These are phyloP conservation scores for Entomobrya proxima DNA, from an alignment of 2,888 invertebrate species.

Conservation along the genomic window DNA sequence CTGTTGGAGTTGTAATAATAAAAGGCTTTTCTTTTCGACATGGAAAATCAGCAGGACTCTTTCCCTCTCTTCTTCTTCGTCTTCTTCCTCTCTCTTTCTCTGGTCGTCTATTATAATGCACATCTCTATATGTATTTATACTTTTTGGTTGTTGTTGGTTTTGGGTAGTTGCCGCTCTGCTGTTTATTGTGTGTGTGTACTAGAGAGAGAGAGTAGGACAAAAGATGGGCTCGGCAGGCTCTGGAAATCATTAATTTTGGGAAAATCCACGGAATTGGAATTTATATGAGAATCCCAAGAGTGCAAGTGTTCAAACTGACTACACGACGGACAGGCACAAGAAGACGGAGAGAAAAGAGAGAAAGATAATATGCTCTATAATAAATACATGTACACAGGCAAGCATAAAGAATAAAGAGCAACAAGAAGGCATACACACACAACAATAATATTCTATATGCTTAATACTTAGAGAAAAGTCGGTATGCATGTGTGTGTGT, in stretches of 20 bases:
- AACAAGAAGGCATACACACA: background rate
- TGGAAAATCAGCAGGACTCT: slow-evolving; percentile 66
- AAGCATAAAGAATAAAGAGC: background rate
- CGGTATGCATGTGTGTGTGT: background rate
- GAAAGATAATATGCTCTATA: background rate
- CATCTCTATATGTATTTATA: too few species aligned
- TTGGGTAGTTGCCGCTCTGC: too few species aligned
- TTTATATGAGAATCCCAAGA: slow-evolving; percentile 67
- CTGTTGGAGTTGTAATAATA: slow-evolving; percentile 61
- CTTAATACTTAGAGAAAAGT: background rate
- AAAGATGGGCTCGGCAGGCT: slow-evolving; percentile 51
- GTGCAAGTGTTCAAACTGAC: slow-evolving; percentile 60
- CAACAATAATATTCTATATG: slow-evolving; percentile 30
- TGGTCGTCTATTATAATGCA: too few species aligned
- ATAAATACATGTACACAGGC: too few species aligned
- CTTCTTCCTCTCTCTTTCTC: background rate
- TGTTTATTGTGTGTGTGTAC: background rate
- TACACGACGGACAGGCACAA: slow-evolving; percentile 21
- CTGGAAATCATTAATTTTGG: slow-evolving; percentile 68
- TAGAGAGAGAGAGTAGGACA: slow-evolving; percentile 44
- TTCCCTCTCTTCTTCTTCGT: slow-evolving; percentile 15
- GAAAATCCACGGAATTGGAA: slow-evolving; percentile 68
- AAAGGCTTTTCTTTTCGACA: slow-evolving; percentile 67
- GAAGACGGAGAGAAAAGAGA: background rate
- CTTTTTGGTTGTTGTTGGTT: too few species aligned